Evolutionary conservation across 1,140 invertebrate species (phyloP), one percentile per base, ranked within the genome.

Genomic region (Chironomus striatipennis): DNA sequence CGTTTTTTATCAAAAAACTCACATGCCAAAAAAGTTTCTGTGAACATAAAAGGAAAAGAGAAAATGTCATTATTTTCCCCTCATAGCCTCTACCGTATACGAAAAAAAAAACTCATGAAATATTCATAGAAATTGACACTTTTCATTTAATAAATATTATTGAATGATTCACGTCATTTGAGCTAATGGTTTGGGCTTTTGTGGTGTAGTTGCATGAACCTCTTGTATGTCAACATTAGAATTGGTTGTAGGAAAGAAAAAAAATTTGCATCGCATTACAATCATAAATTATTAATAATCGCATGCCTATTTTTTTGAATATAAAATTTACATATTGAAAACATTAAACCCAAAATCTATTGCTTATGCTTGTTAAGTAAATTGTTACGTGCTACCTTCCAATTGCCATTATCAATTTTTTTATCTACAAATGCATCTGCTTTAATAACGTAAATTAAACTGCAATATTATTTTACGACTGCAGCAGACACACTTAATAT

Each of bases 281-380:
- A n/a, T 57, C 47, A 57, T 57, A 57, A 57, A 57, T 57, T 57
- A 57, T 57, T 57, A n/a, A 57, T n/a, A 57, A 57, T 57, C n/a
- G 47, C 47, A 57, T 57, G 47, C 47, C 47, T 57, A 57, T 57
- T 57, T 57, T 57, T n/a, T n/a, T 15, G 24, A 34, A 34, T 34
- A 34, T 34, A 34, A 34, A 57, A 57, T 57, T 57, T 57, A n/a
- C 47, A 57, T 57, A 57, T n/a, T 12, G 47, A 57, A 57, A 57
- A 57, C 47, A 57, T 57, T n/a, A 57, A 57, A 57, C 12, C 47
- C 12, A n/a, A n/a, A 12, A 57, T 57, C 47, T 57, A 57, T 57
- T 57, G 47, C 47, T 57, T 57, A 57, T n/a, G 47, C 47, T 57
- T 57, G 47, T 57, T 57, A 57, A n/a, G 12, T 57, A 57, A 57